Base-by-base conservation (phyloP, 1,140 invertebrate genomes). In the Fopius arisanus region DNA sequence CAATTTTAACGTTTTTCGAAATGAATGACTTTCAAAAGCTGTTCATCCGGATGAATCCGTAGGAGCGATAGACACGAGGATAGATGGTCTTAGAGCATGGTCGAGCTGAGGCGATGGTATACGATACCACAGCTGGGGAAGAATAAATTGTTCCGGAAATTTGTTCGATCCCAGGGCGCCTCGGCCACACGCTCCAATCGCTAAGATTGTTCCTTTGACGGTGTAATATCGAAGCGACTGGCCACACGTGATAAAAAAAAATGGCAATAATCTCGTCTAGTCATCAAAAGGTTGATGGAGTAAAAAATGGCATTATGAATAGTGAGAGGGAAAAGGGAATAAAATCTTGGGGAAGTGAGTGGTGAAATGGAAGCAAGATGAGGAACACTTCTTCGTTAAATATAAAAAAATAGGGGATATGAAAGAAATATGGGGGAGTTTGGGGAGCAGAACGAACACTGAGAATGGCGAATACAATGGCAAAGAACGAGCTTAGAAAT, bases 401-500 rank as follows among this genome's bases (percentile, higher is more conserved):
- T 65, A 31, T 65, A 65, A 65, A 31, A 63, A 65, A 65, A 65
- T 26, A 16, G 28, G 14, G 62, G 29, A 14, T 16, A 16, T 65
- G 28, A 65, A 28, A 62, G 54, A 29, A 26, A 62, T 62, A 62
- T 26, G 14, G 28, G 14, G 10, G 21, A 7, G 21, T 3, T 6
- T 28, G 21, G 29, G 16, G 29, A 65, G 29, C 29, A 33, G 33
- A 65, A 65, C 16, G 29, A 54, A 70, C 16, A 2, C 41, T 31
- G 40, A 74, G 51, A 76, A 67, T 41, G 40, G 71, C 54, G 67
- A 48, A 51, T 41, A 79, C 73, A 70, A 72, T 75, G 74, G 75
- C 67, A 68, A 79, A 70, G 74, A 77, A 51, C 51, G 71, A 67
- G 31, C 66, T 70, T 37, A 80, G 79, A 78, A 80, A 79, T 74